A percentile compares a stretch with the other conserved stretches of the same genome.
Conservation (phyloP, 1,140 invertebrate genomes). For the Dryas iulia region DNA sequence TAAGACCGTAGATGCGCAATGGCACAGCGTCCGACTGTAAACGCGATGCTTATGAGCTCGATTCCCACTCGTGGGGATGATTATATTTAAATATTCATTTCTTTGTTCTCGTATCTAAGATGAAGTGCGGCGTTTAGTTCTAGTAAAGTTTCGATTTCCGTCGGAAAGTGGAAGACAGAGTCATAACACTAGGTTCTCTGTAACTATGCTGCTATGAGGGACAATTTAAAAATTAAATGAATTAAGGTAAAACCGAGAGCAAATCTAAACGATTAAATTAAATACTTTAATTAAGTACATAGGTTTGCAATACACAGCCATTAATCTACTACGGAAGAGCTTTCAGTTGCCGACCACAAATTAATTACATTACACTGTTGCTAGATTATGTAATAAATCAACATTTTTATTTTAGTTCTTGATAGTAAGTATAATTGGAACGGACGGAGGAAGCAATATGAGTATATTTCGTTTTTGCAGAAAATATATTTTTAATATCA, state of each 20-base stretch:
- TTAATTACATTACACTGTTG: conserved; percentile 68
- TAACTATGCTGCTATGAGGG: too few relatives aligned
- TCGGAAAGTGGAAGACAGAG: too few relatives aligned
- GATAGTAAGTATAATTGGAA: conserved; percentile 5
- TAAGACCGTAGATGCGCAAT: too few relatives aligned
- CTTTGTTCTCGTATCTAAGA: too few relatives aligned
- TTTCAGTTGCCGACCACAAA: conserved; percentile 68
- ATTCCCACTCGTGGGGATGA: too few relatives aligned
- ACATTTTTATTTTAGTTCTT: conserved; percentile 22
- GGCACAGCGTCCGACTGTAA: too few relatives aligned
- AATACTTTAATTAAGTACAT: conserved; percentile 48
- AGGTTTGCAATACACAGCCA: conserved; percentile 64
- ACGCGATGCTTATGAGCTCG: too few relatives aligned
- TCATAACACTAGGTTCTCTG: too few relatives aligned
- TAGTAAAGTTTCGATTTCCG: too few relatives aligned
- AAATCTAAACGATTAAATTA: conserved; percentile 49
- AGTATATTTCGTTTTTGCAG: neutral
- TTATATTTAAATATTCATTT: too few relatives aligned
- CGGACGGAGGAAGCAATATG: neutral
- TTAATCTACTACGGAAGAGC: conserved; percentile 62
- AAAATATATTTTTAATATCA: neutral
- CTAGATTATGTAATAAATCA: conserved; percentile 45
- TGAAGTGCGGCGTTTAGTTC: too few relatives aligned
- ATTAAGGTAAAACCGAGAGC: conserved; percentile 42
- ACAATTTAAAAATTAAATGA: too few relatives aligned